phyloP scores from a whole-genome alignment of 37 sponge, comb jelly and placozoan genomes.

The Aphrocallistes beatrix region DNA sequence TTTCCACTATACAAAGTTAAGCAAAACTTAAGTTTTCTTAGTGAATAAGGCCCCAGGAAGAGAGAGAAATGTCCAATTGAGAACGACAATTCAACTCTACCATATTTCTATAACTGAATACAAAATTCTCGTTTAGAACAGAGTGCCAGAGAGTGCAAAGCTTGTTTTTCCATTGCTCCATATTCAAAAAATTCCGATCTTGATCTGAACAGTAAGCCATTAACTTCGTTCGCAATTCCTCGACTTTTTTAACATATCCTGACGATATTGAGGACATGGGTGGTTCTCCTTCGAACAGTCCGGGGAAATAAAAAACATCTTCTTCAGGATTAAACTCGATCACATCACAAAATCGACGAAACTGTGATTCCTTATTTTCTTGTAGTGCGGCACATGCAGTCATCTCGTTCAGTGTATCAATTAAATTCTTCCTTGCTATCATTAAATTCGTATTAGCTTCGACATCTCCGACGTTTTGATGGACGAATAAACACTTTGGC shows the following conservation, averaged over 20 bases:
- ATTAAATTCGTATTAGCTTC: not conserved
- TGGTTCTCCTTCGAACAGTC: constrained; percentile 32
- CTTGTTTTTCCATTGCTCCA: not conserved
- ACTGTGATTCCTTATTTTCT: constrained; percentile 19
- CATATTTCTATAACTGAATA: constrained; percentile 31
- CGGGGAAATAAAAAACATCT: constrained; percentile 28
- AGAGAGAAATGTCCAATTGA: not conserved
- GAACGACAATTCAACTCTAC: constrained; percentile 22
- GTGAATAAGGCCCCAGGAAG: too few relatives aligned
- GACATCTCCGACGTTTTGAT: constrained; percentile 29
- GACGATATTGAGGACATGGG: constrained; percentile 32
- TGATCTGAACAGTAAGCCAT: not conserved
- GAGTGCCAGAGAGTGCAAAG: constrained; percentile 22
- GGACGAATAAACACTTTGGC: constrained; percentile 30
- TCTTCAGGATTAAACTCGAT: constrained; percentile 30
- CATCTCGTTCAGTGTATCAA: constrained; percentile 23
- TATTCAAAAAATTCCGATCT: not conserved
- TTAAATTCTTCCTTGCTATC: constrained; percentile 20
- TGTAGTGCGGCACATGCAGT: constrained; percentile 24
- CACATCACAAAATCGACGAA: constrained; percentile 21
- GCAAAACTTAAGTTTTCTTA: too few relatives aligned
- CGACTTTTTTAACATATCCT: constrained; percentile 22
- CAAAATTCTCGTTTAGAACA: constrained; percentile 31
- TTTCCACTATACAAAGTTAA: too few relatives aligned
- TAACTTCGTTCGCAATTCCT: not conserved